Base-by-base conservation (phyloP, 1,140 invertebrate species). In the Pachyrhynchus sulphureomaculatus region DNA sequence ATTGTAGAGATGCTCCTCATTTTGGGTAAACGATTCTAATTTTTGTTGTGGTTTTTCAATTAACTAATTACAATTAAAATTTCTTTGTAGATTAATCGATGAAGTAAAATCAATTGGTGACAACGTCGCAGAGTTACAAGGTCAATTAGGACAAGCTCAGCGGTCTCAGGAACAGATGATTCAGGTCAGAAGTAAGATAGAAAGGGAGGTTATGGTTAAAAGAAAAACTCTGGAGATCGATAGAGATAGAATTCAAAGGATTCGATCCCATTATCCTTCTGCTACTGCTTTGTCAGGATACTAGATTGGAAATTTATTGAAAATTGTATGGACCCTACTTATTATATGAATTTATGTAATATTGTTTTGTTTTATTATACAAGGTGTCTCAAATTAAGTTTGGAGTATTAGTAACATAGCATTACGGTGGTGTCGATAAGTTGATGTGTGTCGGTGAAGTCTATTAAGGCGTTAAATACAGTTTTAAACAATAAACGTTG, bases 191-290 rank as follows among this genome's bases (percentile, higher is more conserved):
- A 79, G 78, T 2, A 77, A 81, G 1, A 70, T 91, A 15, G 89
- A 91, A 74, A 82, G 83, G 12, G 86, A 90, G 69, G 86, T 89
- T 33, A 83, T 87, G 64, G 79, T 87, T 12, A 90, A 90, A 70
- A 79, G 83, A 24, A 88, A 88, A 73, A 85, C 84, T 15, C 68
- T 91, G 0, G 83, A 82, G 54, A 84, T 90, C 51, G 88, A 90
- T 67, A 77, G 82, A 61, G 83, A 88, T 45, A 81, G 88, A 37
- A 85, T 84, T 57, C 79, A 82, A 65, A 68, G 79, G 17, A 77
- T 88, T 0, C 76, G 88, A 8, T 84, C 85, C 0, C 82, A 84
- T 64, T 88, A 86, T 80, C 88, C 88, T 0, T 84, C 84, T 0
- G 79, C 85, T 6, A 79, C 83, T 48, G 81, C 84, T 37, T 78